Evolutionary conservation across 2,888 invertebrate genomes (phyloP), one percentile per base, ranked within the genome.

Genomic region (Rhodophaea formosa): DNA sequence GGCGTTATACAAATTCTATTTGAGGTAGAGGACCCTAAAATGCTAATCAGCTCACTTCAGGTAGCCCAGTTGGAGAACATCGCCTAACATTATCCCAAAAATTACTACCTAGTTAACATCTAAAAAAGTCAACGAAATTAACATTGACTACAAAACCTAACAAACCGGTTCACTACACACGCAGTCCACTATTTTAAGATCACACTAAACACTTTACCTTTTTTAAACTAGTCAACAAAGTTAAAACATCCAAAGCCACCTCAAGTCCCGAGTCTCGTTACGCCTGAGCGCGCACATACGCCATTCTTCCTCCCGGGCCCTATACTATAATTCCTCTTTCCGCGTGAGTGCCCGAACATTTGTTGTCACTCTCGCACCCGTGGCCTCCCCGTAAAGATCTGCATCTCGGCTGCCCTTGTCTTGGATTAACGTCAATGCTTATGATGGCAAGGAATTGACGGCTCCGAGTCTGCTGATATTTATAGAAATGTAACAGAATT

Each of bases 281-380:
- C 51, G 51, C 35, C 17, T 12, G 35, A 16, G 17, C 16, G 51
- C 35, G 12, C 51, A 63, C 84, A 81, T 89, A 86, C 80, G 82
- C 66, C 84, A 66, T 79, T 88, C 71, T 78, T 72, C 79, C 68
- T 68, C 72, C 68, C 59, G 64, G 57, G 61, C 66, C 65, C 68
- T 68, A 69, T 77, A 79, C 82, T 79, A 85, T 85, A 88, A 88
- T 86, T 85, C 84, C 82, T 77, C 78, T 86, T 89, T 82, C 88
- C 87, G 89, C 88, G 84, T 88, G 88, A 86, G 75, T 88, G 82
- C 84, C 83, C 88, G 79, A 89, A 86, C 78, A 86, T 89, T 84
- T 81, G 86, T 81, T 76, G 79, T 88, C 90, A 76, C 86, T 72
- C 79, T 89, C 85, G 72, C 86, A 80, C 89, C 72, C 75, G 74